Base-by-base conservation (phyloP, 2,888 invertebrate genomes). In the Volucella zonaria region DNA sequence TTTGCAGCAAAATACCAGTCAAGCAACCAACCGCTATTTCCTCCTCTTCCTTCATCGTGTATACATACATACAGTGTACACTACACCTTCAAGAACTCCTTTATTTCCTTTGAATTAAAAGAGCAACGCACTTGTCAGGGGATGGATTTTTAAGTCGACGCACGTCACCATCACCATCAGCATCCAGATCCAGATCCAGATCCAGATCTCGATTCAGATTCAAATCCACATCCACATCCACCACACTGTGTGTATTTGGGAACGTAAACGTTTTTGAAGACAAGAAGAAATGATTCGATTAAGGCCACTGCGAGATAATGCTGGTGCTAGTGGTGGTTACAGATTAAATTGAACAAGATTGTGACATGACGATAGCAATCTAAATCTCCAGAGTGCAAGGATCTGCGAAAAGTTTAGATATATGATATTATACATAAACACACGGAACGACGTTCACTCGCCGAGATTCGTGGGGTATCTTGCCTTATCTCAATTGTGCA, bases 401-500 rank as follows among this genome's bases (percentile, higher is more conserved):
- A 68, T 74, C 74, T 83, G 59, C 66, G 54, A 54, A 61, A 74
- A 74, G 73, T 64, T 78, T 62, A 45, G 68, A 51, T 31, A 31
- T 31, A 31, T 6, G 31, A 31, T 31, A 31, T 31, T 31, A 31
- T 6, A 31, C 52, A 74, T 74, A 74, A 78, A 74, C 52, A 75
- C 62, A 74, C 74, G 70, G 68, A 75, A 66, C 83, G 79, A 54
- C 87, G 88, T 87, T 89, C 88, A 87, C 59, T 68, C 10, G 58
- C 70, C 64, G 68, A 78, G 83, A 87, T 89, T 89, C 90, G 89
- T 90, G 90, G 88, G 91, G 88, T 91, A 90, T 91, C 91, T 91
- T 87, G 88, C 88, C 91, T 91, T 91, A 91, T 91, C 91, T 91
- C 91, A 91, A 91, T 91, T 91, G 90, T 89, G 91, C 89, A 89